Base-by-base conservation (phyloP, 2,113 vertebrate genomes). In the Varanus salvator region DNA sequence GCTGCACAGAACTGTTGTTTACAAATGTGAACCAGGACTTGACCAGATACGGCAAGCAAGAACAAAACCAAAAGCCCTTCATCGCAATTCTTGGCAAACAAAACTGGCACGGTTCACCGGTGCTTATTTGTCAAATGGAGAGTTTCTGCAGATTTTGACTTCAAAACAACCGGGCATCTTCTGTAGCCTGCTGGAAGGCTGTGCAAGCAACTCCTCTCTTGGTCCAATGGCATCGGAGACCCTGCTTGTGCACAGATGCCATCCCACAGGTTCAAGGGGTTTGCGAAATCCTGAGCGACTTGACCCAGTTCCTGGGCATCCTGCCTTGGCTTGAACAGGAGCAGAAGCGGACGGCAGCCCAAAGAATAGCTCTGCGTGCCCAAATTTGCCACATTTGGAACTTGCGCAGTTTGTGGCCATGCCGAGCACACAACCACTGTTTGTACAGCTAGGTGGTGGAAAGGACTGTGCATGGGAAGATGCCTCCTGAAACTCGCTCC, bases 1-100 rank as follows among this genome's bases (percentile, higher is more conserved):
- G 0, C 0, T n/a, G 19, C 66, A 57, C 57, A 6, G 48, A 52
- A 72, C 1, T 54, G 69, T 12, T 48, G 44, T 92, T 84, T 87
- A 0, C 0, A 5, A 5, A 44, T 6, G 34, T 6, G 60, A 54
- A 15, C 23, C 77, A 80, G 15, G 29, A 11, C 8, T 80, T 54
- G 31, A 12, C 54, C 14, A 80, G 57, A 54, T 76, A 80, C 54
- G 8, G 12, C 38, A 44, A 44, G 38, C 38, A 44, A 44, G 38
- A 44, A 44, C 38, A 44, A 44, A 44, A 44, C 38, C 38, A 44
- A 44, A 44, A 44, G 15, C 8, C 29, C 29, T 8, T 72, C 76
- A 48, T 44, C 76, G 25, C 25, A 78, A 48, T 27, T 78, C 21
- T 50, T 44, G 4, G 48, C 48, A 52, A 29, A 54, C 27, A 54